Base-by-base conservation (phyloP, 2,797 vertebrate genomes). In the Hapalemur alaotrensis region DNA sequence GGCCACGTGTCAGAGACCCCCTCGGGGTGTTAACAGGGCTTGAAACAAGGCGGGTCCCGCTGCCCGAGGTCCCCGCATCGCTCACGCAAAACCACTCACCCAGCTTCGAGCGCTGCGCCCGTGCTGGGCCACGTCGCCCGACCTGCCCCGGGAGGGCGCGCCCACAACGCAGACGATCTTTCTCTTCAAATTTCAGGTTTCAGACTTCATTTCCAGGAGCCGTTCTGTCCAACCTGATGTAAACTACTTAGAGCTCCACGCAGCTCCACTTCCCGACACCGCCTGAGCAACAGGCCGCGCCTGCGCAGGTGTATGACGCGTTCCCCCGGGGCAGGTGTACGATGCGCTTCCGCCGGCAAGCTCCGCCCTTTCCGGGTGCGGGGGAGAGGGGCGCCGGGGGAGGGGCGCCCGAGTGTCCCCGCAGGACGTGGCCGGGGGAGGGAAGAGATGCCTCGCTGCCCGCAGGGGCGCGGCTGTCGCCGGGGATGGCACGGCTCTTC, bases 211-310 rank as follows among this genome's bases (percentile, higher is more conserved):
- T 28, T 76, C 69, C 6, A 61, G 23, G 70, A 23, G 7, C 11
- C 10, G 2, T 20, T 12, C 0, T 3, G 32, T 18, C 35, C 41
- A n/a, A 35, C 28, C 76, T 3, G 15, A 48, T 46, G 25, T 73
- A 23, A 48, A 41, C 48, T 4, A 48, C 20, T 14, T 7, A 10
- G 57, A 20, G 35, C 25, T 35, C 15, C 54, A 46, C 4, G 38
- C 43, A 72, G 23, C 23, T 18, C 9, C 23, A 0, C 14, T 46
- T n/a, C 4, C 17, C 20, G 28, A 41, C 0, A 0, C 14, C 41
- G 3, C 3, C 11, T 32, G 46, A 38, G 38, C 38, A 23, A 30
- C 0, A 1, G 0, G 8, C n/a, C 18, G 0, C 5, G 43, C 35
- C 0, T 28, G n/a, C 8, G 28, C 63, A 17, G 63, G 61, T 15